Conservation (phyloP, 2,888 invertebrate genomes). For the Hybos culiciformis region DNA sequence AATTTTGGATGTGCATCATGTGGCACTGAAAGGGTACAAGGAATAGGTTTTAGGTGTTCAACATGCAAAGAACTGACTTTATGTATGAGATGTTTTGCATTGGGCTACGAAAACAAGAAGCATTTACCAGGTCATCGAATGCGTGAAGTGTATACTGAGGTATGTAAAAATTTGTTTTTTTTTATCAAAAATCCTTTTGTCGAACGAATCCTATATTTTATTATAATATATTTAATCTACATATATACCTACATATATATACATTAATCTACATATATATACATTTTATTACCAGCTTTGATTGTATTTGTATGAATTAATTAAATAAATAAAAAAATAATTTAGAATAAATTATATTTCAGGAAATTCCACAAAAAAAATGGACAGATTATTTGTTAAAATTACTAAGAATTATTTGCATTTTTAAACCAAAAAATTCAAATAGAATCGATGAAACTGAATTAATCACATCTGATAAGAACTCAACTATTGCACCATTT, state of each 20-base stretch:
- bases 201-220: too few relatives aligned
- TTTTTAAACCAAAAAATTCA: slow-evolving; percentile 10
- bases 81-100: slow-evolving; percentile 32
- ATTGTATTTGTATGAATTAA: too few relatives aligned
- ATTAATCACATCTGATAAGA: slow-evolving; percentile 16
- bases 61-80: slow-evolving; percentile 29
- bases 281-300: too few relatives aligned
- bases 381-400: slow-evolving; percentile 25
- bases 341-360: neutral
- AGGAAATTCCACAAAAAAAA: slow-evolving; percentile 25
- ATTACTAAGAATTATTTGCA: slow-evolving; percentile 23
- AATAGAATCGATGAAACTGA: slow-evolving; percentile 23
- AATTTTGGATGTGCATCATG: slow-evolving; percentile 28
- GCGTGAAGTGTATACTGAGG: slow-evolving; percentile 30
- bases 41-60: slow-evolving; percentile 33
- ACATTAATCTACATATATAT: too few relatives aligned
- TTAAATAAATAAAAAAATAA: neutral
- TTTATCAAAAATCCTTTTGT: neutral
- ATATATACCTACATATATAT: neutral
- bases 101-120: slow-evolving; percentile 23
- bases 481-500: too few relatives aligned
- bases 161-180: too few relatives aligned
- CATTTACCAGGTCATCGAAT: slow-evolving; percentile 30
- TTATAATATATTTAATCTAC: neutral
- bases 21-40: slow-evolving; percentile 26